phyloP scores from a whole-genome alignment of 2,888 invertebrate genomes.

The Agriopis marginaria region DNA sequence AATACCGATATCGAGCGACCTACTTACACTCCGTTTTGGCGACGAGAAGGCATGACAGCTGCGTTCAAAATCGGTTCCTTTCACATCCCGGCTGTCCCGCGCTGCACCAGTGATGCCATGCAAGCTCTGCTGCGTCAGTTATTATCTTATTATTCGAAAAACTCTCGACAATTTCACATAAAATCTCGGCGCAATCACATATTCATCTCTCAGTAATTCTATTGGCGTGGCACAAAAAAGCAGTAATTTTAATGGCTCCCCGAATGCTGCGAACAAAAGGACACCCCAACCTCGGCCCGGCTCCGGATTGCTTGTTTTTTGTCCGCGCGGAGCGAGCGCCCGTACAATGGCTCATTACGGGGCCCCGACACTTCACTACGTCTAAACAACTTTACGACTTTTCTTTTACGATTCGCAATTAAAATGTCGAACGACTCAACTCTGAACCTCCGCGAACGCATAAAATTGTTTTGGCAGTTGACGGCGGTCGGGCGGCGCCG shows the following conservation, averaged over 20 bases:
- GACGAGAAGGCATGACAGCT: constrained; percentile 48
- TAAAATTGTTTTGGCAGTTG: constrained; percentile 55
- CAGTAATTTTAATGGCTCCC: constrained; percentile 64
- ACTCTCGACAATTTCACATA: constrained; percentile 48
- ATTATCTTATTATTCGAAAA: constrained; percentile 47
- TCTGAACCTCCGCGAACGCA: constrained; percentile 42
- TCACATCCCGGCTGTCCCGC: constrained; percentile 18
- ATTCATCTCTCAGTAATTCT: constrained; percentile 49
- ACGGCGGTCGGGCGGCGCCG: constrained; percentile 14
- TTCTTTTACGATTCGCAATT: constrained; percentile 63
- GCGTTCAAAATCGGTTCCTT: constrained; percentile 46
- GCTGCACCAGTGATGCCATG: neutral
- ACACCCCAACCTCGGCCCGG: constrained; percentile 55
- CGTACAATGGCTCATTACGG: constrained; percentile 56
- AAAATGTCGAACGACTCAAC: constrained; percentile 61
- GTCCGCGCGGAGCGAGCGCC: constrained; percentile 46
- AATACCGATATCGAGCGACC: constrained; percentile 58
- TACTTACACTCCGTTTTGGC: constrained; percentile 46
- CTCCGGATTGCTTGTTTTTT: constrained; percentile 66
- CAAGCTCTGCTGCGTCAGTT: constrained; percentile 36
- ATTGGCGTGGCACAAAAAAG: constrained; percentile 57
- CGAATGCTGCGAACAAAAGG: constrained; percentile 63
- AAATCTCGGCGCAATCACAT: constrained; percentile 50
- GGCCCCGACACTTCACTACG: constrained; percentile 45
- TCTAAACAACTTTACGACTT: constrained; percentile 60